phyloP scores from a whole-genome alignment of 2,797 vertebrate genomes.

The Rhinogobio ventralis region DNA sequence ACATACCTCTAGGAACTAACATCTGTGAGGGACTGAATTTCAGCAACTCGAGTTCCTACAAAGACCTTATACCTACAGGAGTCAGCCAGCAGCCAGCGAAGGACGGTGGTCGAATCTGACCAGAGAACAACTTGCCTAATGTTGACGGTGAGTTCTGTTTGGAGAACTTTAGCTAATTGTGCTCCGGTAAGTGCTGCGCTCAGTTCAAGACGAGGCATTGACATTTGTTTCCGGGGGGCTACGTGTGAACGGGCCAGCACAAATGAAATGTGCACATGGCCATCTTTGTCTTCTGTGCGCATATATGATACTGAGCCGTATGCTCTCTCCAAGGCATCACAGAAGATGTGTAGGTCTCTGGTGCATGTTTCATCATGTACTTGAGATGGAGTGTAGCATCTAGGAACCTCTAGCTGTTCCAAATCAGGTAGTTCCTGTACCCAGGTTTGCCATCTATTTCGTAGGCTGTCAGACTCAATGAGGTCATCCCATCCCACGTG shows the following conservation, averaged over 20 bases:
- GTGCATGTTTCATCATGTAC: neutral
- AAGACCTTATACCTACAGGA: no score
- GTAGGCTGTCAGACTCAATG: neutral
- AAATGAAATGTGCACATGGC: neutral
- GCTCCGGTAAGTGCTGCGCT: conserved; percentile 7
- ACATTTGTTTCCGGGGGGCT: neutral
- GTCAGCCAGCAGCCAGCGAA: no score
- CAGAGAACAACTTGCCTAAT: neutral
- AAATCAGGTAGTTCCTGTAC: neutral
- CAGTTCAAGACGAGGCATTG: neutral
- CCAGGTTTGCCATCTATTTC: neutral
- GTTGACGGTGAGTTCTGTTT: neutral
- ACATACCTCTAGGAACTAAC: neutral
- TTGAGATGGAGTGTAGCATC: neutral
- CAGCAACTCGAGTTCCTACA: no score
- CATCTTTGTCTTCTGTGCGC: neutral
- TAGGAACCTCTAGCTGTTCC: neutral
- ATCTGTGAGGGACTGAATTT: neutral
- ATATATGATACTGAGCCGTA: neutral
- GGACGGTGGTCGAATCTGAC: neutral
- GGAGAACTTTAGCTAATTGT: neutral
- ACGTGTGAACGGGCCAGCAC: neutral
- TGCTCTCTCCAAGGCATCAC: neutral
- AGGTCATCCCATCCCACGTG: neutral
- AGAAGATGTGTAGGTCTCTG: neutral